These are phyloP conservation scores for Thamnaconus septentrionalis DNA, from an alignment of 2,113 vertebrate genomes.

Conservation along the genomic window DNA sequence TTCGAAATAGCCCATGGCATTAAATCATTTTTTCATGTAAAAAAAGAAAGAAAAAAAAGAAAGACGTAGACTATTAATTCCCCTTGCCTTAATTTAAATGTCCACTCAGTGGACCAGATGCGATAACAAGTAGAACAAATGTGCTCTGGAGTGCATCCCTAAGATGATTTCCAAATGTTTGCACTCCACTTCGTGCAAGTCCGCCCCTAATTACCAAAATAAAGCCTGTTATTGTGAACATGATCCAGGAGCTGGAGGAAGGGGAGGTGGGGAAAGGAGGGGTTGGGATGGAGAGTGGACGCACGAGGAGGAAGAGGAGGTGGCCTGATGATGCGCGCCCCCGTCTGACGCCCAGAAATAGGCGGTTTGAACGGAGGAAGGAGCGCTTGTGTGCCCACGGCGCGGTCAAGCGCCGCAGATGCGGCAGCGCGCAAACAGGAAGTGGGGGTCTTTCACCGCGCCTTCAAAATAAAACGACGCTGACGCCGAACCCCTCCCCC, in stretches of 20 bases:
- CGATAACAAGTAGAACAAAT: constrained; percentile 46
- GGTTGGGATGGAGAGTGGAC: constrained; percentile 13
- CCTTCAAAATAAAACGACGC: constrained; percentile 43
- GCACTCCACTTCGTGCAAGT: constrained; percentile 46
- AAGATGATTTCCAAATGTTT: constrained; percentile 48
- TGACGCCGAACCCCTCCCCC: background rate
- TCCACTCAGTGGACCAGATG: constrained; percentile 38
- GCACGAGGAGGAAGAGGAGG: constrained; percentile 51
- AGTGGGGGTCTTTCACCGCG: background rate
- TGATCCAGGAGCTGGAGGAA: constrained; percentile 1
- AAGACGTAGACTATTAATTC: constrained; percentile 6
- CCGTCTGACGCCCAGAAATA: constrained; percentile 67
- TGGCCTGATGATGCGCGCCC: constrained; percentile 72
- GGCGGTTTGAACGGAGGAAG: constrained; percentile 59
- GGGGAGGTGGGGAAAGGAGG: constrained; percentile 28
- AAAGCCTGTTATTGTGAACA: constrained; percentile 40
- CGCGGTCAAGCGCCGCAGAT: constrained; percentile 34
- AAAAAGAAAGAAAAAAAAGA: too few species aligned
- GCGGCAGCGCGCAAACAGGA: constrained; percentile 20
- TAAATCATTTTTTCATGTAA: too few species aligned
- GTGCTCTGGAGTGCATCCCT: constrained; percentile 34
- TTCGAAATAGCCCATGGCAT: too few species aligned
- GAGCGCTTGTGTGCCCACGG: constrained; percentile 50
- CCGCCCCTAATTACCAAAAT: constrained; percentile 50
- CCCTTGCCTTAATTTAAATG: constrained; percentile 29